Percentiles rank a stretch among this genome's conserved stretches.
These are phyloP conservation scores for Dolichopus griseipennis DNA, from an alignment of 2,888 invertebrate species.

Conservation along the genomic window DNA sequence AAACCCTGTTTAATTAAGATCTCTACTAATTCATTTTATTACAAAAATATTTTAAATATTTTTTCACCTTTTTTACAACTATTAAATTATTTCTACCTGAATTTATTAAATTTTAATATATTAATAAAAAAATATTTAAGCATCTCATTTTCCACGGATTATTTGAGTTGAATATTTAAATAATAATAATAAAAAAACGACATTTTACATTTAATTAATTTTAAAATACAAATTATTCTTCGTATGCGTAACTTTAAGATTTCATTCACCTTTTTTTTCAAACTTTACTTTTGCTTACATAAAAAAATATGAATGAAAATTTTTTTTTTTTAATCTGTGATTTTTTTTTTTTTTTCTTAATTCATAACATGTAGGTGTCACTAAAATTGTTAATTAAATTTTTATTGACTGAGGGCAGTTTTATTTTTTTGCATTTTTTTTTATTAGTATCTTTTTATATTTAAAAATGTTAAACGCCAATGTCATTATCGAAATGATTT, in stretches of 20 bases:
- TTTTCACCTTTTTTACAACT: no score
- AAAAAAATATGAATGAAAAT: not conserved
- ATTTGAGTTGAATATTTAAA: no score
- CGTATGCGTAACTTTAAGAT: not conserved
- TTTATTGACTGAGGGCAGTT: constrained; percentile 6
- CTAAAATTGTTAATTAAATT: not conserved
- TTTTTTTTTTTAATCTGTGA: not conserved
- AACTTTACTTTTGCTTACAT: not conserved
- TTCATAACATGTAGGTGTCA: not conserved
- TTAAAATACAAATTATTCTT: no score
- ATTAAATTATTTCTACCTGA: no score
- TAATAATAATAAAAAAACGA: no score
- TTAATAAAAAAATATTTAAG: no score
- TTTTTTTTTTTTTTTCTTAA: not conserved
- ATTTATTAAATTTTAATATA: no score
- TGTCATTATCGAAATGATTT: not conserved
- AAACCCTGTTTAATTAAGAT: no score
- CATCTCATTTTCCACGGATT: no score
- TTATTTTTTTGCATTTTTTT: not conserved
- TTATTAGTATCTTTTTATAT: not conserved
- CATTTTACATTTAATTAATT: no score
- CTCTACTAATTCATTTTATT: no score
- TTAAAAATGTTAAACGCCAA: not conserved
- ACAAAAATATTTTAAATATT: no score
- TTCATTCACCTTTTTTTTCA: not conserved